A percentile compares a stretch with the other conserved stretches of the same genome.
Conservation (phyloP, 2,888 invertebrate species). For the Lamellibrachia columna region DNA sequence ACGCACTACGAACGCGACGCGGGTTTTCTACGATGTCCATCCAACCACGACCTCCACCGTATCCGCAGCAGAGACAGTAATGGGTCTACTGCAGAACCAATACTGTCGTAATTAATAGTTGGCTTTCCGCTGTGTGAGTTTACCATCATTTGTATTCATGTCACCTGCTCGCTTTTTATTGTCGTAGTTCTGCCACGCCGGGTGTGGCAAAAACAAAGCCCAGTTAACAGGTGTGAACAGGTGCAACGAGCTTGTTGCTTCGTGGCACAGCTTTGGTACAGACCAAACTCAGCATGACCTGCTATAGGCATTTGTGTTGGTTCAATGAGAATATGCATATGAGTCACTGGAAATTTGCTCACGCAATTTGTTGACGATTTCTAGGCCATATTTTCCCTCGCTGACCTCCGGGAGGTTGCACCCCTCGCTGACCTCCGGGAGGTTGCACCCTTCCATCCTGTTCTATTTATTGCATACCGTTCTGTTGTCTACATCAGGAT, state of each 20-base stretch:
- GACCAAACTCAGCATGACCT: too few species aligned
- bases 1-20: not conserved
- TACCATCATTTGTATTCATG: not conserved
- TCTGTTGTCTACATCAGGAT: too few species aligned
- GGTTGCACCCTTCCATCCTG: too few species aligned
- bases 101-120: not conserved
- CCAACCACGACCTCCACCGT: not conserved
- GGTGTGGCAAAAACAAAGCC: not conserved
- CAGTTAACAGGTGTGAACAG: not conserved
- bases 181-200: not conserved
- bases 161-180: not conserved
- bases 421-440: too few species aligned
- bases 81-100: not conserved
- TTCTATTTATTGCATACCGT: too few species aligned
- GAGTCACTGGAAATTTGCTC: too few species aligned
- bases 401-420: too few species aligned
- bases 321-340: too few species aligned
- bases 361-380: too few species aligned
- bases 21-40: not conserved
- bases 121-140: not conserved
- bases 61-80: not conserved
- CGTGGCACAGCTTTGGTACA: not conserved
- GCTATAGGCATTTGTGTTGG: too few species aligned
- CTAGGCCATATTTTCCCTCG: too few species aligned
- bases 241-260: not conserved